These are phyloP conservation scores for Epinotia bilunana DNA, from an alignment of 2,888 invertebrate genomes.

Conservation along the genomic window DNA sequence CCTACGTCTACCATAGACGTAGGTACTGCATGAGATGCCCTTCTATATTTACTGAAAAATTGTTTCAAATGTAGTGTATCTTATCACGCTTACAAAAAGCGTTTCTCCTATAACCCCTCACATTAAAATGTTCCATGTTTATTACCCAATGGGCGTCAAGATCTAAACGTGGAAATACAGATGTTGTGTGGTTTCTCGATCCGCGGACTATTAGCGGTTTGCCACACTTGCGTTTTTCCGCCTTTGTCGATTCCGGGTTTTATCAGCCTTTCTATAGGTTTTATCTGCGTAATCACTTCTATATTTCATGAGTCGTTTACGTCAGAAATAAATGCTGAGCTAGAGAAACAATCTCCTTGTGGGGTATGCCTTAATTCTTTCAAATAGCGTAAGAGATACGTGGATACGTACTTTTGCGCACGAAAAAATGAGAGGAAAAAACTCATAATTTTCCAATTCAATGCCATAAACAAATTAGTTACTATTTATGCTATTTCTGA, in stretches of 20 bases:
- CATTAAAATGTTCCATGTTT: background rate
- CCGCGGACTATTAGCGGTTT: constrained; percentile 33
- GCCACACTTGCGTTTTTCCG: constrained; percentile 40
- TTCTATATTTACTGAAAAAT: background rate
- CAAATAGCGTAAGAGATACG: too few relatives aligned
- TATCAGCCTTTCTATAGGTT: constrained; percentile 28
- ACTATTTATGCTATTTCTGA: too few relatives aligned
- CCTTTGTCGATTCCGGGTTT: constrained; percentile 30
- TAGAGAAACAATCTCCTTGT: background rate
- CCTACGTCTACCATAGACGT: too few relatives aligned
- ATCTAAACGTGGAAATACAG: constrained; percentile 11
- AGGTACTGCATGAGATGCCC: too few relatives aligned
- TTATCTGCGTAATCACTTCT: constrained; percentile 23
- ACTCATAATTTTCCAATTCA: too few relatives aligned
- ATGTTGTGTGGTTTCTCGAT: constrained; percentile 23
- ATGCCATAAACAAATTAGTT: too few relatives aligned
- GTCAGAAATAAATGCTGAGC: background rate
- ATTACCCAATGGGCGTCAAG: constrained; percentile 9
- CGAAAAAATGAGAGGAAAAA: too few relatives aligned
- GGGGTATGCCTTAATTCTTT: too few relatives aligned
- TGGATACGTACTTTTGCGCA: too few relatives aligned
- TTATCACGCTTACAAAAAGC: background rate
- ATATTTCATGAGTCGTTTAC: background rate
- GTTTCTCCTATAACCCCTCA: background rate
- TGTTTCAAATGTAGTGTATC: background rate